phyloP scores from a whole-genome alignment of 1,140 invertebrate genomes.

The Sarcophaga bullata region DNA sequence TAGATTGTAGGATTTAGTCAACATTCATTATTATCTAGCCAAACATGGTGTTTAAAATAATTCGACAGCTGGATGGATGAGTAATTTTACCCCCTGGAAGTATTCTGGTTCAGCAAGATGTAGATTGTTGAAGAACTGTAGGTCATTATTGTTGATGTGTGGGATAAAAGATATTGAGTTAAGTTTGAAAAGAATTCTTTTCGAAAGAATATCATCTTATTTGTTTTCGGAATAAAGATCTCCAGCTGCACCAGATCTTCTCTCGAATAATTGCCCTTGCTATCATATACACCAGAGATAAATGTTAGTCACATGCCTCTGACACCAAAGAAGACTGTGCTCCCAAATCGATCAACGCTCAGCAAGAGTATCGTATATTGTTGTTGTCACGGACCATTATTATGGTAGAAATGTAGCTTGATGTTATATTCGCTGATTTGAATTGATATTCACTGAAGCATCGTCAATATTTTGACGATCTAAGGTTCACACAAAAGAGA shows the following conservation, averaged over 20 bases:
- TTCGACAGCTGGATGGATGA: constrained; percentile 21
- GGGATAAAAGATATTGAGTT: not conserved
- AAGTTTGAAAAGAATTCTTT: not conserved
- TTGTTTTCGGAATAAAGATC: not conserved
- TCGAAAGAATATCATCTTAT: not conserved
- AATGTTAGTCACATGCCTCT: constrained; percentile 34
- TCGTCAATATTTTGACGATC: not conserved
- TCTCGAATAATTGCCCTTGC: not conserved
- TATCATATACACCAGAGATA: constrained; percentile 6
- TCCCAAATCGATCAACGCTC: constrained; percentile 28
- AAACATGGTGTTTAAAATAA: constrained; percentile 25
- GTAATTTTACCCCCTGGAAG: not conserved
- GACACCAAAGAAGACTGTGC: constrained; percentile 25
- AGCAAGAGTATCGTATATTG: not conserved
- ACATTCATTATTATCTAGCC: constrained; percentile 29
- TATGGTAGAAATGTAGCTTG: constrained; percentile 11
- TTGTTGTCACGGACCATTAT: constrained; percentile 18
- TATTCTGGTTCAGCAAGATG: constrained; percentile 26
- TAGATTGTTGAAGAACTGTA: constrained; percentile 35
- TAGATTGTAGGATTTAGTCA: not conserved
- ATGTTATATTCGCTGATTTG: not conserved
- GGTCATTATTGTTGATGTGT: not conserved
- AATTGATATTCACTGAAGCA: not conserved
- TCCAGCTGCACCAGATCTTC: not conserved
- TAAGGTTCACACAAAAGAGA: not conserved